Conservation (phyloP, 2,888 invertebrate species). For the Agrochola macilenta region DNA sequence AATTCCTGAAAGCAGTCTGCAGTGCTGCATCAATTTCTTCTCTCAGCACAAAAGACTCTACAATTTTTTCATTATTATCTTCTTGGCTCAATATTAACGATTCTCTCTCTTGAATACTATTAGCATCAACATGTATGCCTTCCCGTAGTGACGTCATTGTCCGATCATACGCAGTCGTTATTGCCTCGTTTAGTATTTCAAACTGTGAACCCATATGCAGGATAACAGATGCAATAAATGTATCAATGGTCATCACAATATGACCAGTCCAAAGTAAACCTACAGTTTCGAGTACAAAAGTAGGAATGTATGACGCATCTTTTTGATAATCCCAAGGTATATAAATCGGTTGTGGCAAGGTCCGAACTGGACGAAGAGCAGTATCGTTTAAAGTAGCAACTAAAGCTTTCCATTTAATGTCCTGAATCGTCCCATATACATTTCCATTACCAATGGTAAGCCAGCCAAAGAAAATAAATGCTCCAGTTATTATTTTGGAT, state of each 20-base stretch:
- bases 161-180: slow-evolving; percentile 82
- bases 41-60: slow-evolving; percentile 73
- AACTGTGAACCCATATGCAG: slow-evolving; percentile 87
- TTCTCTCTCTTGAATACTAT: slow-evolving; percentile 49
- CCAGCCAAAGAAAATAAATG: slow-evolving; percentile 87
- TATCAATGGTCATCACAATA: slow-evolving; percentile 87
- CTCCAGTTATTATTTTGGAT: slow-evolving; percentile 79
- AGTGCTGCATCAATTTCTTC: slow-evolving; percentile 80
- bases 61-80: slow-evolving; percentile 74
- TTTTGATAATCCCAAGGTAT: slow-evolving; percentile 87
- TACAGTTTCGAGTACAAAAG: slow-evolving; percentile 83
- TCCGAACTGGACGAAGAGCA: slow-evolving; percentile 74
- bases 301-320: slow-evolving; percentile 79
- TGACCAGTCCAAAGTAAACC: slow-evolving; percentile 88
- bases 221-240: slow-evolving; percentile 86
- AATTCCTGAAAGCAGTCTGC: slow-evolving; percentile 76
- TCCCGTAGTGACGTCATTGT: slow-evolving; percentile 76
- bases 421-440: slow-evolving; percentile 83
- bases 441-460: slow-evolving; percentile 84
- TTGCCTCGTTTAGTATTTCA: slow-evolving; percentile 81
- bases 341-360: slow-evolving; percentile 85
- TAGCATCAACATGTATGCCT: slow-evolving; percentile 59
- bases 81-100: slow-evolving; percentile 54
- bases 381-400: slow-evolving; percentile 78
- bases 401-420: slow-evolving; percentile 81